Percentiles rank a stretch among this genome's conserved stretches.
Evolutionary conservation across 2,888 invertebrate species (phyloP).

Genomic region (Rhogogaster chlorosoma): DNA sequence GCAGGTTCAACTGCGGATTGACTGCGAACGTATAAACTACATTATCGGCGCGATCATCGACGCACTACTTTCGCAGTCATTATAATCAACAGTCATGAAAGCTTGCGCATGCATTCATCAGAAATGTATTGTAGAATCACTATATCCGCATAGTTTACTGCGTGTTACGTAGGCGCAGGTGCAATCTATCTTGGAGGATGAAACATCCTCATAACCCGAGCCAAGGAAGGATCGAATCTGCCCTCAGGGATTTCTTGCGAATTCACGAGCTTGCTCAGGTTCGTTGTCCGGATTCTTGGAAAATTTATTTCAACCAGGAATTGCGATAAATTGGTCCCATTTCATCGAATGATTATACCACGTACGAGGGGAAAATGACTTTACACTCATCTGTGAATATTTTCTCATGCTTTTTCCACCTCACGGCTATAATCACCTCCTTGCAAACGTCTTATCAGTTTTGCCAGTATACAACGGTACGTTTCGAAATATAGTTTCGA

Average conservation of each 20-base stretch:
- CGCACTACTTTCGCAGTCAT: background rate
- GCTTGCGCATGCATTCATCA: background rate
- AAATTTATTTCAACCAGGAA: conserved; percentile 8
- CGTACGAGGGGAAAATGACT: background rate
- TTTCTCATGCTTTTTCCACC: background rate
- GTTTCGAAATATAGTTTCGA: background rate
- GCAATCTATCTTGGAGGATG: conserved; percentile 1
- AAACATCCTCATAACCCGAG: conserved; percentile 7
- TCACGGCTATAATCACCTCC: background rate
- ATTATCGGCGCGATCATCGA: background rate
- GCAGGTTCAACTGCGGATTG: background rate
- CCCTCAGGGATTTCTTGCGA: conserved; percentile 42
- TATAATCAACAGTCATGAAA: background rate
- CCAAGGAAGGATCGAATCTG: conserved; percentile 35
- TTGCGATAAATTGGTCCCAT: conserved; percentile 32
- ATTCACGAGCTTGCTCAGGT: conserved; percentile 13
- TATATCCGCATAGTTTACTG: background rate
- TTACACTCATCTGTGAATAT: background rate
- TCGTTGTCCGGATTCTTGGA: conserved; percentile 16
- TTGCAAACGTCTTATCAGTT: background rate
- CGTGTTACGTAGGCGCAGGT: background rate
- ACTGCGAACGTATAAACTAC: background rate
- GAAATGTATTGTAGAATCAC: background rate
- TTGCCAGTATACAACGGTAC: background rate
- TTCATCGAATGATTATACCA: background rate